Base-by-base conservation (phyloP, 2,113 vertebrate species). In the Speoplatyrhinus poulsoni region DNA sequence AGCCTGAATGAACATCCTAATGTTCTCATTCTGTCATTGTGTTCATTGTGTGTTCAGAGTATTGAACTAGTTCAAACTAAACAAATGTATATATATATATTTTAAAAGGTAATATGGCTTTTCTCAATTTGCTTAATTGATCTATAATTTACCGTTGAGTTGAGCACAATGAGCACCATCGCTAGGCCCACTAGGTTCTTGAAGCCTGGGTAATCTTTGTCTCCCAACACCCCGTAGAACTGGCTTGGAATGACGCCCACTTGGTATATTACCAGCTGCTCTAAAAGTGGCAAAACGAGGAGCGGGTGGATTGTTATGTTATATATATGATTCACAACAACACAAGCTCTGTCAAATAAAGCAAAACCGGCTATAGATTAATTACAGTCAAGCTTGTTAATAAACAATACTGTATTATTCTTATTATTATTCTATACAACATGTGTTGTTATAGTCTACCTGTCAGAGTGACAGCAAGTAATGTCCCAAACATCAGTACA, bases 181-280 rank as follows among this genome's bases (percentile, higher is more conserved):
- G 96, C 94, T 49, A 93, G 57, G 8, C 89, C 78, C 0, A 96
- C 91, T 77, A 98, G 58, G 0, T 73, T 79, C 76, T 80, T 93
- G 87, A 99, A 99, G 16, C 85, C 88, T 0, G 80, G 65, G 76
- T 93, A 87, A 72, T 96, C 94, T 87, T 94, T 95, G 81, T 79
- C 94, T 52, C 94, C 95, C 32, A 99, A 88, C 52, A 96, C 94
- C 5, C 91, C 90, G 46, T 96, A 99, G 92, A 96, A 99, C 70
- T 93, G 95, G 81, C 98, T 98, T 59, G 98, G 98, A 65, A 99
- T 92, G 75, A 99, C 49, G 2, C 98, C 98, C 76, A 99, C 95
- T 77, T 94, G 96, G 90, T 97, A 99, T 89, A 99, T 93, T 61
- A 98, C 88, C 89, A 99, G 85, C 88, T 99, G 97, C 79, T 97